Evolutionary conservation across 2,113 vertebrate species (phyloP).

Genomic region (Clinocottus analis): DNA sequence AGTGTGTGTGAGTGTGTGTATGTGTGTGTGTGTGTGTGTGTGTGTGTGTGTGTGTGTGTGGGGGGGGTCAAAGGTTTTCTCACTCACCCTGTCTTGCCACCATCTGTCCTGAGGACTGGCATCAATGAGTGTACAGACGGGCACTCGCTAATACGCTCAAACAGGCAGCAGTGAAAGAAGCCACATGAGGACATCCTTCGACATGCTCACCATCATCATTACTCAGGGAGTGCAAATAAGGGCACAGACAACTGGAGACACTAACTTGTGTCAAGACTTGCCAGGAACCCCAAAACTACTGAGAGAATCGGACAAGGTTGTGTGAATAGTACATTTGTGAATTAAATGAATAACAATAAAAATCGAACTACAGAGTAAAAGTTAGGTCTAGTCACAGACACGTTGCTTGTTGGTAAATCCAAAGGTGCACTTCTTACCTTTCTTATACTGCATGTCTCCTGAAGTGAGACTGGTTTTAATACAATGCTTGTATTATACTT

Average conservation of each 20-base stretch:
- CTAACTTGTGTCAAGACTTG: conserved; percentile 31
- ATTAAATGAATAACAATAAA: not conserved
- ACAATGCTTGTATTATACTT: not conserved
- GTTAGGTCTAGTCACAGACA: not conserved
- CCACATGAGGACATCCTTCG: conserved; percentile 71
- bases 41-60: not conserved
- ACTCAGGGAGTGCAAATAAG: conserved; percentile 56
- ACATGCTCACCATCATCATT: conserved; percentile 62
- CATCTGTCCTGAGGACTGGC: conserved; percentile 78
- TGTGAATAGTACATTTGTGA: not conserved
- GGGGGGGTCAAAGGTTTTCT: conserved; percentile 50
- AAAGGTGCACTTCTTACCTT: not conserved
- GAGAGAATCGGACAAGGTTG: not conserved
- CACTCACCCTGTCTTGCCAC: conserved; percentile 61
- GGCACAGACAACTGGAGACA: conserved; percentile 49
- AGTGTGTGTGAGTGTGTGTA: conserved; percentile 4
- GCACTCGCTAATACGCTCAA: conserved; percentile 76
- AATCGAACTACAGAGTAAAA: not conserved
- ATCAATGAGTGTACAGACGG: conserved; percentile 75
- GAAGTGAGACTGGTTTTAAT: not conserved
- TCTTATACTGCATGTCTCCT: not conserved
- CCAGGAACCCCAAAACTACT: conserved; percentile 38
- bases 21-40: conserved; percentile 15
- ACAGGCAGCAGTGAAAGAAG: conserved; percentile 68
- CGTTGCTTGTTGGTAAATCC: not conserved